Base-by-base conservation (phyloP, 1,140 invertebrate genomes). In the Papilio machaon region DNA sequence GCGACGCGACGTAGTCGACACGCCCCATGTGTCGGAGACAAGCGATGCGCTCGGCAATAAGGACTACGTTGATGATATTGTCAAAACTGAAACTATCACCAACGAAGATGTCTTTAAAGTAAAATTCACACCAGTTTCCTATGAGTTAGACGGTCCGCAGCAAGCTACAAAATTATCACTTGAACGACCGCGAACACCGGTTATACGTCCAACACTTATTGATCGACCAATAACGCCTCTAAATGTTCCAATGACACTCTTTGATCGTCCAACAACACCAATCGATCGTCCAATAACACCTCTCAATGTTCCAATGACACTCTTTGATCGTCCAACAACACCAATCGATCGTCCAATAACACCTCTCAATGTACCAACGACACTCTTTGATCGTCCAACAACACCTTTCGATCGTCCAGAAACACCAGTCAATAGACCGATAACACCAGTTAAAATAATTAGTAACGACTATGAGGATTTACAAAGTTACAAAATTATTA, bases 41-140 rank as follows among this genome's bases (percentile, higher is more conserved):
- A 83, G 85, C 73, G 88, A 85, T 58, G 49, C 81, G 8, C 73
- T 89, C 79, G 89, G 88, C 73, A 87, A 86, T 60, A 91, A 89
- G 76, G 91, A 91, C 64, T 93, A 91, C 82, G 87, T 95, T 4
- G 90, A 92, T 80, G 91, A 94, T 81, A 89, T 94, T 54, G 80
- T 93, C 11, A 94, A 94, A 89, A 95, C 94, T 2, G 95, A 95
- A 85, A 94, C 90, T 7, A 91, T 94, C 80, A 94, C 92, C 15
- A 95, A 95, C 80, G 92, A 95, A 85, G 93, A 95, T 74, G 89
- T 95, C 46, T 91, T 95, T 30, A 94, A 92, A 86, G 91, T 95
- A 0, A 95, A 95, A 85, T 93, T 95, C 79, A 94, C 92, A 47
- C 95, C 95, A 0, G 83, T 94, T 43, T 87, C 85, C 17, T 87